These are phyloP conservation scores for Itoplectis maculator DNA, from an alignment of 2,888 invertebrate species.

Conservation along the genomic window DNA sequence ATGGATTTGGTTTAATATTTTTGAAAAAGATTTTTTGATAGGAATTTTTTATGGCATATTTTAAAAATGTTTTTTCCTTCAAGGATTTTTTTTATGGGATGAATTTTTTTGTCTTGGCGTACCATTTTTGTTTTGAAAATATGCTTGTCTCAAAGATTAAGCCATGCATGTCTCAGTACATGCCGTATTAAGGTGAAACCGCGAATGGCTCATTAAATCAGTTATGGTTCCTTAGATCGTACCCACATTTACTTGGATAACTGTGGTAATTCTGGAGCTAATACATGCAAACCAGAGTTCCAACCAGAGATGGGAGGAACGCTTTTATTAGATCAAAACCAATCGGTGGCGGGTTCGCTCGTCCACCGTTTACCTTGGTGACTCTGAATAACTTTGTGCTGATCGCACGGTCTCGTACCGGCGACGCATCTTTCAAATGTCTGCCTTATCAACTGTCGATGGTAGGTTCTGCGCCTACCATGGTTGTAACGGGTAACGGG, in stretches of 20 bases:
- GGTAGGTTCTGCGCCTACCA: slow-evolving; percentile 69
- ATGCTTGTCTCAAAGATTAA: slow-evolving; percentile 88
- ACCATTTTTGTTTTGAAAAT: too few species aligned
- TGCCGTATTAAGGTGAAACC: slow-evolving; percentile 86
- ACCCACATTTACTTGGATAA: slow-evolving; percentile 72
- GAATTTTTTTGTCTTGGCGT: too few species aligned
- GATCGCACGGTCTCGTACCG: slow-evolving; percentile 85
- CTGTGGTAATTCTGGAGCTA: slow-evolving; percentile 86
- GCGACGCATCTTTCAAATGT: slow-evolving; percentile 88
- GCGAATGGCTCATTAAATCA: slow-evolving; percentile 87
- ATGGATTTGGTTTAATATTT: too few species aligned
- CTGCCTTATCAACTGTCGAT: slow-evolving; percentile 70
- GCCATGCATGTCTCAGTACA: slow-evolving; percentile 89
- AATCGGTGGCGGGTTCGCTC: slow-evolving; percentile 86
- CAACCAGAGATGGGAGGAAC: slow-evolving; percentile 84
- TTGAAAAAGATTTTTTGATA: too few species aligned
- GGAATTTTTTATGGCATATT: too few species aligned
- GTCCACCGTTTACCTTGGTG: slow-evolving; percentile 85
- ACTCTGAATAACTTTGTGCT: slow-evolving; percentile 85
- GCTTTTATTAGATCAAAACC: slow-evolving; percentile 22
- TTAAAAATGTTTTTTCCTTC: too few species aligned
- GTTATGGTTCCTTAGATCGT: slow-evolving; percentile 86
- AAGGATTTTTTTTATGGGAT: too few species aligned
- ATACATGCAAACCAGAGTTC: slow-evolving; percentile 87
- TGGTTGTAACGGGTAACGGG: slow-evolving; percentile 89